Evolutionary conservation across 2,113 vertebrate genomes (phyloP), one percentile per base, ranked within the genome.

Genomic region (Heptranchias perlo): DNA sequence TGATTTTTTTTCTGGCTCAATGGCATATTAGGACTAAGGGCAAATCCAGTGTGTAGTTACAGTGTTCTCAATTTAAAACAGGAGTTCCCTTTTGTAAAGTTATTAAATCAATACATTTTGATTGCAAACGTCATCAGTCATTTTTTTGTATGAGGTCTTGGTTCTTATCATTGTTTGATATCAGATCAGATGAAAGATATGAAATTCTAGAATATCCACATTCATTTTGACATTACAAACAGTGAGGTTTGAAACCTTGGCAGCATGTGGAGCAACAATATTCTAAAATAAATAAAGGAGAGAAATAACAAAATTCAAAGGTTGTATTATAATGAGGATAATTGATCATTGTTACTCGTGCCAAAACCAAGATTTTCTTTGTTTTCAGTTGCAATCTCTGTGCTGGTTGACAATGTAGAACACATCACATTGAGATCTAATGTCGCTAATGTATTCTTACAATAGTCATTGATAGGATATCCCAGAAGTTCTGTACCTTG

Each of bases 1-100:
- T 94, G n/a, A 65, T 94, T 44, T 18, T 39, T 94, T 94, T 94
- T 67, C 62, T 47, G 39, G 6, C 23, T 49, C 44, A 69, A 18
- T 62, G 62, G 92, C 58, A 94, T n/a, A 93, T 44, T 94, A 39
- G 21, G 61, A 64, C 25, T 94, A 49, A 67, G 62, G 7, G 39
- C 44, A 47, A 35, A 69, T 67, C 39, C 44, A 31, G n/a, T 94
- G 39, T 44, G n/a, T 64, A 31, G 62, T 94, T 94, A 61, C 58
- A 39, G 49, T 67, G 64, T 94, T 94, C 93, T 69, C 64, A 69
- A 94, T 94, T 67, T 69, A 67, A 94, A 65, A 69, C 64, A 65
- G 25, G 10, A 14, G 62, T 94, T 67, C 93, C 23, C 1, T 94
- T 94, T 94, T 65, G 61, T 65, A 94, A 94, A 8, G 61, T 44